Percentiles rank a stretch among this genome's conserved stretches.
phyloP scores from a whole-genome alignment of 2,888 invertebrate genomes.

The Nemotelus pantherinus region DNA sequence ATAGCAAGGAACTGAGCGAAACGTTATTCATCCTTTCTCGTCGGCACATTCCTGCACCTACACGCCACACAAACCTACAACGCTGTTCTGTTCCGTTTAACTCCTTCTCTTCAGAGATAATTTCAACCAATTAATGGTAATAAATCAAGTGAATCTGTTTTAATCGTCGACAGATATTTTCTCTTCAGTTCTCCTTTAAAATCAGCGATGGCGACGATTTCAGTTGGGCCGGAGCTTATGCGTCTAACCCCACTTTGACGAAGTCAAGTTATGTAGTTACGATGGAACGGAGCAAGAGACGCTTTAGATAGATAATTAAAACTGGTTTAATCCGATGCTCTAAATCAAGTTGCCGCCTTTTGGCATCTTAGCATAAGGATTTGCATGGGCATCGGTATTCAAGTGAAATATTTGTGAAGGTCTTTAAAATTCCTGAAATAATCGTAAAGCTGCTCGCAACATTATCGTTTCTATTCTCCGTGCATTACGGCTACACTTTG shows the following conservation, averaged over 20 bases:
- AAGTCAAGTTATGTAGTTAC: slow-evolving; percentile 19
- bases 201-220: slow-evolving; percentile 26
- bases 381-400: slow-evolving; percentile 12
- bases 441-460: slow-evolving; percentile 26
- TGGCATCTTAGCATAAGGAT: slow-evolving; percentile 17
- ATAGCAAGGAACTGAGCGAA: background rate
- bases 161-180: slow-evolving; percentile 52
- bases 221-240: background rate
- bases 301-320: slow-evolving; percentile 43
- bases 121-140: slow-evolving; percentile 53
- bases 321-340: slow-evolving; percentile 48
- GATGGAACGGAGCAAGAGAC: background rate
- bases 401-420: slow-evolving; percentile 29
- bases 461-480: background rate
- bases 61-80: background rate
- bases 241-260: slow-evolving; percentile 4
- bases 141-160: slow-evolving; percentile 55
- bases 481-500: slow-evolving; percentile 36
- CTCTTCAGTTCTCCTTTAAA: slow-evolving; percentile 35
- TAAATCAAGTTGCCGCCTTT: slow-evolving; percentile 48
- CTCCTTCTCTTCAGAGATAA: slow-evolving; percentile 44
- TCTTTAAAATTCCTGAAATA: slow-evolving; percentile 32
- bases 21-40: slow-evolving; percentile 46
- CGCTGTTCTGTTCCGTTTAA: slow-evolving; percentile 14
- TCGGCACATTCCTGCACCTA: slow-evolving; percentile 42